Evolutionary conservation across 1,140 invertebrate genomes (phyloP).

Genomic region (Aphaenogaster ashmeadi): DNA sequence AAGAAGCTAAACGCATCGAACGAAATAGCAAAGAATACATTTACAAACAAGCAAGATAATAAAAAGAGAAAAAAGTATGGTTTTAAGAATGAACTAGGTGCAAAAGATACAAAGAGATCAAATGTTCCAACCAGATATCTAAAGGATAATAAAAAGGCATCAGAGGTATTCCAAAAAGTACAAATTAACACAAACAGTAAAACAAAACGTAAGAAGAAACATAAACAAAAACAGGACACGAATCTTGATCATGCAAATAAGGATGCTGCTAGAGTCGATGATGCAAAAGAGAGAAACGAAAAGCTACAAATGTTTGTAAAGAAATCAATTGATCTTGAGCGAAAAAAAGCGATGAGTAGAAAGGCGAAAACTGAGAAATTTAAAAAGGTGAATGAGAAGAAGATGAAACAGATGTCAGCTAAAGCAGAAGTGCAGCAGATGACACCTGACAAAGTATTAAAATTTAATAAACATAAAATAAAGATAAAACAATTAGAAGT

Average conservation of each 20-base stretch:
- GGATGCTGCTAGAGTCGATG: neutral
- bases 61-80: neutral
- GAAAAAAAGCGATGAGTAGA: neutral
- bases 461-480: constrained; percentile 71
- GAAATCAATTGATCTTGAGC: neutral
- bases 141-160: neutral
- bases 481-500: constrained; percentile 74
- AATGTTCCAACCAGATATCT: neutral
- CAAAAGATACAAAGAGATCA: neutral
- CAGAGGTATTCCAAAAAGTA: neutral
- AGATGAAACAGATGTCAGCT: constrained; percentile 44
- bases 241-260: neutral
- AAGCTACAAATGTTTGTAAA: neutral
- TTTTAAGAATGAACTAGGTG: neutral
- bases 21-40: neutral
- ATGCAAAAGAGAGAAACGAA: neutral
- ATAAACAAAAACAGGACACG: neutral
- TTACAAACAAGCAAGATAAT: neutral
- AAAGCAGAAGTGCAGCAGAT: neutral
- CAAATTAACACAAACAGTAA: neutral
- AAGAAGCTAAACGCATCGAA: neutral
- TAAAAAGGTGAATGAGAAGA: constrained; percentile 46
- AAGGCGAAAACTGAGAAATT: constrained; percentile 7
- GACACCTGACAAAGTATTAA: constrained; percentile 47
- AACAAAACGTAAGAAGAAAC: constrained; percentile 3